Base-by-base conservation (phyloP, 2,888 invertebrate genomes). In the Drosophila atripex region DNA sequence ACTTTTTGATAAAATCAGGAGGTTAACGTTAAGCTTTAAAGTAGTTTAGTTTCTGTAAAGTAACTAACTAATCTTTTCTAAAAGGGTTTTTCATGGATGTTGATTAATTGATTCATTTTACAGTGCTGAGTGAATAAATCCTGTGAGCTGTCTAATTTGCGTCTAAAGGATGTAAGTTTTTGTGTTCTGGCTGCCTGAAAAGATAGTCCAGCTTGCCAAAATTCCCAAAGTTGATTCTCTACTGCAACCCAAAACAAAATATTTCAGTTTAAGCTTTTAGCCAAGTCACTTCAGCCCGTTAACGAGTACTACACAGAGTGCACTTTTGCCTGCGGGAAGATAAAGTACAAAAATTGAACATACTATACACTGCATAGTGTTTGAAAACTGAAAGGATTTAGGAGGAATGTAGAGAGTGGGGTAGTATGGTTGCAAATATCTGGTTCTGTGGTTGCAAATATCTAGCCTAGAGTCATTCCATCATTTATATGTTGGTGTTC, bases 221-320 rank as follows among this genome's bases (percentile, higher is more conserved):
- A 41, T 45, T 46, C 52, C 46, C 23, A 14, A 61, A 64, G 63
- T 61, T 46, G 63, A 38, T 61, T 38, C 63, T 60, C 43, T 61
- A 60, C 61, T 63, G 43, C 61, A 63, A 60, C 18, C 61, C n/a
- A 41, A 39, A 64, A 64, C 63, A 64, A 52, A 64, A 61, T 64
- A 45, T 61, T 64, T 61, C 63, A 61, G 45, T 38, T 64, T 52
- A 61, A 61, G 63, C 63, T 63, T 63, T 30, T 52, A 51, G 18
- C 61, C 61, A 51, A 50, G 49, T 32, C 61, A 35, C 61, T 50
- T 35, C 8, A 60, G 32, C 5, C 6, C 12, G 30, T 7, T 35
- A 60, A 32, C 58, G 39, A 61, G 60, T 45, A 14, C 28, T 51
- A 14, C 28, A 11, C 18, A 3, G 32, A 28, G 61, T 45, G 61